phyloP scores from a whole-genome alignment of 2,888 invertebrate species.

The Diarsia brunnea region DNA sequence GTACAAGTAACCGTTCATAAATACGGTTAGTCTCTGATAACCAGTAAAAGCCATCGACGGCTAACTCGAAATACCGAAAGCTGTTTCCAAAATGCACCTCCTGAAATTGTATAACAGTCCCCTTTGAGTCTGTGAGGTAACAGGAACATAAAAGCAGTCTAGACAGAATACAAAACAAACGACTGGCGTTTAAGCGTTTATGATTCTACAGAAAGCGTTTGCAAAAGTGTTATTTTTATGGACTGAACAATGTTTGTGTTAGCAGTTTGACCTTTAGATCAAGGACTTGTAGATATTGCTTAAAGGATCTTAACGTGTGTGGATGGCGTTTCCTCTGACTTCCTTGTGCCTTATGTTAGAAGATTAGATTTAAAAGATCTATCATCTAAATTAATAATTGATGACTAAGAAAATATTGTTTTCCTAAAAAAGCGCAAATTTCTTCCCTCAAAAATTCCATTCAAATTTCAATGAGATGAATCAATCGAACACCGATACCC shows the following conservation, averaged over 20 bases:
- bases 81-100: conserved; percentile 15
- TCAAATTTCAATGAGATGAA: conserved; percentile 1
- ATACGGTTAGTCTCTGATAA: neutral
- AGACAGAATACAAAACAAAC: conserved; percentile 55
- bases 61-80: conserved; percentile 11
- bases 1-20: neutral
- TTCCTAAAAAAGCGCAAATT: neutral
- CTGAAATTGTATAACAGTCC: conserved; percentile 14
- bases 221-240: neutral
- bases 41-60: conserved; percentile 25
- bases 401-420: neutral
- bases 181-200: conserved; percentile 11
- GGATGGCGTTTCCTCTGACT: neutral
- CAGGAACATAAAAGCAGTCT: conserved; percentile 54
- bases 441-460: neutral
- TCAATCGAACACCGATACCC: neutral
- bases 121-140: conserved; percentile 19
- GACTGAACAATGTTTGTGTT: neutral
- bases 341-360: neutral
- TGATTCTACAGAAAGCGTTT: conserved; percentile 17
- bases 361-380: neutral
- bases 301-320: neutral
- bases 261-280: neutral
- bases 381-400: neutral
- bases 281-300: neutral